Evolutionary conservation across 92 coral and sea anemone species (phyloP), one percentile per base, ranked within the genome.

Genomic region (Actinostola sp.): DNA sequence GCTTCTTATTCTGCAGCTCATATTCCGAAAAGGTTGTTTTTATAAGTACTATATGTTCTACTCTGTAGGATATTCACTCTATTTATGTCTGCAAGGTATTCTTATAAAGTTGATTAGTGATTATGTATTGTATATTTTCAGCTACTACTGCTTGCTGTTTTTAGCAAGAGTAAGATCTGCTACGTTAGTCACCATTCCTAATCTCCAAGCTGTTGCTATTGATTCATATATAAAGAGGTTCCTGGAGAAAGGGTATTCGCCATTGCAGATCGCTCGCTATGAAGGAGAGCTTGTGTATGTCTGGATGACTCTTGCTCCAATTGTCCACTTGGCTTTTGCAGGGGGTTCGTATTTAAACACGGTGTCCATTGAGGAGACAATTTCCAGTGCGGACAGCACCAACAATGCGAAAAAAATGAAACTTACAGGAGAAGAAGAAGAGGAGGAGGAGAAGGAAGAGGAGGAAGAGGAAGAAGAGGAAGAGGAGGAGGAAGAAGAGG

Each of bases 231-330:
- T 90, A 43, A 84, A 87, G 29, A 27, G 57, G 31, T 93, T 90
- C 70, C 61, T 90, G 38, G 66, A 66, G 15, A 48, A 29, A 30
- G 74, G 58, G 5, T 74, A 82, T 36, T 53, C 35, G 1, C 89
- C 93, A 26, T 26, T 48, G 23, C 77, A 72, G 61, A 82, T 93
- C 36, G 67, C 86, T 20, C 49, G 34, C 16, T 90, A 71, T 70
- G 91, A 93, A 52, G 72, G 51, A 34, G 73, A 75, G 15, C 72
- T 68, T 36, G 50, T 66, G 41, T 93, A 86, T 42, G 96, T 93
- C 1, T 93, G 98, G 98, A 85, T 93, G 75, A 87, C 96, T n/a
- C 77, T 93, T 29, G 78, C 79, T 8, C 98, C 98, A 0, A 61
- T 89, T 2, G 80, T 89, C 29, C 96, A 89, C 48, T 68, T 93